These are phyloP conservation scores for Lordiphosa collinella DNA, from an alignment of 1,140 invertebrate species.

Conservation along the genomic window DNA sequence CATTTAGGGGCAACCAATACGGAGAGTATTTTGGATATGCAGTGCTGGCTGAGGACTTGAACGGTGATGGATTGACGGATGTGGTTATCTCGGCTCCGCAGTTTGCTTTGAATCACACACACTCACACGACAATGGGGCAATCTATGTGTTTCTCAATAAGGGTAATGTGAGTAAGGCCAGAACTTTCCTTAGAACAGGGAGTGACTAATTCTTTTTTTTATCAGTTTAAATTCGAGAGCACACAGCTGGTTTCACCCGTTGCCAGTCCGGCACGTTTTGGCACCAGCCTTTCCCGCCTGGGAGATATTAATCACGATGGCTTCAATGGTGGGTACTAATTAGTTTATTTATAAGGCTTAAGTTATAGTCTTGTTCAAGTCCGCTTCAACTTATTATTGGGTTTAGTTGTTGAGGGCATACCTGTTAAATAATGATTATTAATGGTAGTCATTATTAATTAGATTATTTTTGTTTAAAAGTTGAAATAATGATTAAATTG, in stretches of 20 bases:
- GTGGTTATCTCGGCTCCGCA: conserved; percentile 90
- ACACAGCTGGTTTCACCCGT: conserved; percentile 55
- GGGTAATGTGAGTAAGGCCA: conserved; percentile 79
- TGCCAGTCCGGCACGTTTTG: conserved; percentile 81
- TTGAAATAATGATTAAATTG: too few relatives aligned
- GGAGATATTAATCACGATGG: conserved; percentile 86
- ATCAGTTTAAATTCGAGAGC: conserved; percentile 54
- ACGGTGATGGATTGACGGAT: conserved; percentile 86
- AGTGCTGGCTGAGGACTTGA: conserved; percentile 85
- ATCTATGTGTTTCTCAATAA: conserved; percentile 83
- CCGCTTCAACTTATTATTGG: too few relatives aligned
- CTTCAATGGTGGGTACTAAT: conserved; percentile 83
- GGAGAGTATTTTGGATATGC: conserved; percentile 90
- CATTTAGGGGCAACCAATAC: conserved; percentile 82
- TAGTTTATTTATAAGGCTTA: too few relatives aligned
- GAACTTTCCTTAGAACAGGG: too few relatives aligned
- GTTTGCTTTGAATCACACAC: conserved; percentile 80
- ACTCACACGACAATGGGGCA: conserved; percentile 82
- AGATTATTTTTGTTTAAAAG: too few relatives aligned
- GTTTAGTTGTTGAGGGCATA: too few relatives aligned
- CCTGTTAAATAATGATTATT: too few relatives aligned
- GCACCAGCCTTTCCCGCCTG: conserved; percentile 82
- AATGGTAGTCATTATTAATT: too few relatives aligned
- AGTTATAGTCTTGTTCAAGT: too few relatives aligned
- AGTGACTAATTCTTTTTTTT: conserved; percentile 25